A percentile compares a stretch with the other conserved stretches of the same genome.
Conservation (phyloP, 37 sponge, comb jelly and placozoan genomes). For the Corticium candelabrum region DNA sequence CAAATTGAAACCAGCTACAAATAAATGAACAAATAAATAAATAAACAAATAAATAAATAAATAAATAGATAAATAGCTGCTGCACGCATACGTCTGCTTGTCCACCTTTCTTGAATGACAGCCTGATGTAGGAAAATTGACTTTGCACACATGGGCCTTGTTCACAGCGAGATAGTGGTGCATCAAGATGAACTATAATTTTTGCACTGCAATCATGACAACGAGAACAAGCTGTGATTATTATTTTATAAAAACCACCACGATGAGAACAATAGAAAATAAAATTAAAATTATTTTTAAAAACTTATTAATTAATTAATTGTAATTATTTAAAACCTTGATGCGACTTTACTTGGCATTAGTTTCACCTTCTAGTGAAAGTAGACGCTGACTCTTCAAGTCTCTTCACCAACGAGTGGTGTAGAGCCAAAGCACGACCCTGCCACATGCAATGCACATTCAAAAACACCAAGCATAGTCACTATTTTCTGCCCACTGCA, state of each 20-base stretch:
- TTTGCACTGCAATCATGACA: slow-evolving; percentile 78
- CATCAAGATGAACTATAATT: slow-evolving; percentile 38
- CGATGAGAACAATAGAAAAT: too few relatives aligned
- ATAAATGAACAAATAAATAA: too few relatives aligned
- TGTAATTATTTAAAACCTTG: too few relatives aligned
- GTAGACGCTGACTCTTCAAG: slow-evolving; percentile 26
- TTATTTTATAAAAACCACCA: too few relatives aligned
- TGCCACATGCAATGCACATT: too few relatives aligned
- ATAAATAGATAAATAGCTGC: neutral
- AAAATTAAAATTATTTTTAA: too few relatives aligned
- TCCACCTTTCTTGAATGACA: slow-evolving; percentile 91
- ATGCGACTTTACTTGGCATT: too few relatives aligned
- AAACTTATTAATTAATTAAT: too few relatives aligned
- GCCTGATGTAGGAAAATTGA: slow-evolving; percentile 46
- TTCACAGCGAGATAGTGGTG: slow-evolving; percentile 31
- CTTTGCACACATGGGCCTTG: slow-evolving; percentile 51
- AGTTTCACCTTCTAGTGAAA: slow-evolving; percentile 49
- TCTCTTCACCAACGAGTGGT: slow-evolving; percentile 30
- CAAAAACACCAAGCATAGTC: too few relatives aligned
- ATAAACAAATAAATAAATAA: too few relatives aligned
- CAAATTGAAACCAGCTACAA: too few relatives aligned
- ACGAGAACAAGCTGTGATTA: too few relatives aligned
- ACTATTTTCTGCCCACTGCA: neutral
- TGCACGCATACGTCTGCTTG: slow-evolving; percentile 48
- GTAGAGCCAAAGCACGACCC: slow-evolving; percentile 58